A percentile compares a stretch with the other conserved stretches of the same genome.
Conservation (phyloP, 2,888 invertebrate species). For the Limnephilus auricula region DNA sequence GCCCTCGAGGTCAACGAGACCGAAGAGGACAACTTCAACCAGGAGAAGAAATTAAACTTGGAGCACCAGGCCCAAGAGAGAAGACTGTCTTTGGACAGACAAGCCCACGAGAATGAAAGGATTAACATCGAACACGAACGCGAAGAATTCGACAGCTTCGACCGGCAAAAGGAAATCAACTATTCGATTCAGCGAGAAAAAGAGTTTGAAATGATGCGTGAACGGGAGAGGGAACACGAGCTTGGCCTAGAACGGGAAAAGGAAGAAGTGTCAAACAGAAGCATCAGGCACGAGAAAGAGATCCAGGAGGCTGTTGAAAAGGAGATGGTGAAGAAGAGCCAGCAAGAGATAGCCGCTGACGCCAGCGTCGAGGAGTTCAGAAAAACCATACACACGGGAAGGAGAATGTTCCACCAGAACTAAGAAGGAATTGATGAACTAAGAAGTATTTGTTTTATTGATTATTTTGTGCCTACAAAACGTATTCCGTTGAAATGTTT, state of each 20-base stretch:
- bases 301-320: not conserved
- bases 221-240: conserved; percentile 9
- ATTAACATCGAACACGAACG: not conserved
- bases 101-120: not conserved
- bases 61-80: not conserved
- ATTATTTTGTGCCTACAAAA: not conserved
- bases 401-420: conserved; percentile 19
- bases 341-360: not conserved
- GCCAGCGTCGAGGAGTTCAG: conserved; percentile 18
- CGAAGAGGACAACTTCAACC: not conserved
- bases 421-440: not conserved
- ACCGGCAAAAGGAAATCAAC: not conserved
- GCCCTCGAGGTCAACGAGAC: conserved; percentile 1
- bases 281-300: not conserved
- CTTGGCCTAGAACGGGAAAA: not conserved
- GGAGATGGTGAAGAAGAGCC: not conserved
- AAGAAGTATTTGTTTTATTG: not conserved
- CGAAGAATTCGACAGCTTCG: not conserved
- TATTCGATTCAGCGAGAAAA: not conserved
- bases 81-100: not conserved
- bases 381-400: conserved; percentile 14
- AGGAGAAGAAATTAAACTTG: not conserved
- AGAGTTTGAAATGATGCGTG: not conserved
- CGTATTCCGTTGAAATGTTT: not conserved
- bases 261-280: not conserved